Percentiles rank a stretch among this genome's conserved stretches.
Evolutionary conservation across 1,140 invertebrate genomes (phyloP).

Genomic region (Leptonema lineaticorne): DNA sequence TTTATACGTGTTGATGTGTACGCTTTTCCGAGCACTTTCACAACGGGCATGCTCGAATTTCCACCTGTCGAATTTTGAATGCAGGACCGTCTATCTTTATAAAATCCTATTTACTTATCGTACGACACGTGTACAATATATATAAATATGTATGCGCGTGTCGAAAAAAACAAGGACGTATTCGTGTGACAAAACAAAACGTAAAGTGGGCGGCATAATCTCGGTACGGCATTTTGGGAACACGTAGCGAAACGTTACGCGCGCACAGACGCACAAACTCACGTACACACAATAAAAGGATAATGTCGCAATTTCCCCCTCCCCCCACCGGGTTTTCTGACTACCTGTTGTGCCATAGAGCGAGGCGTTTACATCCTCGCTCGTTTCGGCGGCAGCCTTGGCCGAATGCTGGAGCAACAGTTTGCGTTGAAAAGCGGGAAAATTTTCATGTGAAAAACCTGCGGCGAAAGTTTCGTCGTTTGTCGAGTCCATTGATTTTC

Average conservation of each 20-base stretch:
- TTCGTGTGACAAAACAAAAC: not conserved
- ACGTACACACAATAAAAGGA: constrained; percentile 17
- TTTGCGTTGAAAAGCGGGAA: not conserved
- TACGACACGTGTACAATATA: not conserved
- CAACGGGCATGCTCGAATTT: too few species aligned
- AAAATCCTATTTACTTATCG: not conserved
- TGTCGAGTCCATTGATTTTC: not conserved
- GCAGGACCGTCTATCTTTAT: too few species aligned
- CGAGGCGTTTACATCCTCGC: not conserved
- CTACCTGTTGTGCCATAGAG: constrained; percentile 11
- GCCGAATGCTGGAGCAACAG: constrained; percentile 7
- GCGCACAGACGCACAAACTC: too few species aligned
- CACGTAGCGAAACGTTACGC: constrained; percentile 3
- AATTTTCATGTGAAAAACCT: not conserved
- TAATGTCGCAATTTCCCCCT: too few species aligned
- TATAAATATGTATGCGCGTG: not conserved
- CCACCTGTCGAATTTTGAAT: too few species aligned
- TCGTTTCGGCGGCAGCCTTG: not conserved
- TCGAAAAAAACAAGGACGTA: not conserved
- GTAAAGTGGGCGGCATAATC: not conserved
- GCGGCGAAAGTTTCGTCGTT: not conserved
- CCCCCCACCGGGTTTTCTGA: not conserved
- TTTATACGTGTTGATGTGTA: too few species aligned
- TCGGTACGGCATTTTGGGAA: constrained; percentile 12
- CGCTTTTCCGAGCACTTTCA: too few species aligned